These are phyloP conservation scores for Antheraea assamensis DNA, from an alignment of 2,888 invertebrate genomes.

Conservation along the genomic window DNA sequence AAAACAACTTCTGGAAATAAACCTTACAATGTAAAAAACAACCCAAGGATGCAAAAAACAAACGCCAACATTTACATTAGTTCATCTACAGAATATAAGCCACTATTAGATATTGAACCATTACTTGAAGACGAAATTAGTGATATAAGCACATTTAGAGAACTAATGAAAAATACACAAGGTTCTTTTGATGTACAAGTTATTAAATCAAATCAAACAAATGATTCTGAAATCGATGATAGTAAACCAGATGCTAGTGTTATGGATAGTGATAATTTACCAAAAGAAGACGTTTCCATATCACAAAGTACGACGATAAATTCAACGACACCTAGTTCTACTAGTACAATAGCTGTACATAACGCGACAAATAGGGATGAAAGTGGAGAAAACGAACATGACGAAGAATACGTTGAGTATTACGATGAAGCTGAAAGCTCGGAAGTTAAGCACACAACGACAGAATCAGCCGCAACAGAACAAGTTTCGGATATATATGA, in stretches of 20 bases:
- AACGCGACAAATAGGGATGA: conserved; percentile 47
- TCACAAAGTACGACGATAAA: conserved; percentile 39
- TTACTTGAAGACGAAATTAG: conserved; percentile 82
- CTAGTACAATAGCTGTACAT: conserved; percentile 39
- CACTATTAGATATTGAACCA: conserved; percentile 80
- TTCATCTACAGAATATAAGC: conserved; percentile 75
- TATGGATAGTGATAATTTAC: conserved; percentile 66
- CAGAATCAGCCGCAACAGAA: conserved; percentile 49
- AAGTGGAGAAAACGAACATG: conserved; percentile 54
- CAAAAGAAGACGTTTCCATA: conserved; percentile 45
- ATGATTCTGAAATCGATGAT: conserved; percentile 53
- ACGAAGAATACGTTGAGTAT: conserved; percentile 68
- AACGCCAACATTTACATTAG: conserved; percentile 50
- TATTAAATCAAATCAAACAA: conserved; percentile 70
- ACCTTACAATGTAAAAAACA: conserved; percentile 47
- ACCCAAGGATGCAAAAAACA: conserved; percentile 45
- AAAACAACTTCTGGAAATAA: conserved; percentile 43
- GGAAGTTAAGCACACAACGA: conserved; percentile 57
- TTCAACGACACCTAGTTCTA: conserved; percentile 38
- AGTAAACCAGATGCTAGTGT: conserved; percentile 73
- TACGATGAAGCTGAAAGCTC: conserved; percentile 67
- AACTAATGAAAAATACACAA: conserved; percentile 73
- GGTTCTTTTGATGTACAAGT: conserved; percentile 80
- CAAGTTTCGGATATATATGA: conserved; percentile 69
- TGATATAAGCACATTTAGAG: conserved; percentile 73